Base-by-base conservation (phyloP, 2,888 invertebrate species). In the Lacanobia wlatinum region DNA sequence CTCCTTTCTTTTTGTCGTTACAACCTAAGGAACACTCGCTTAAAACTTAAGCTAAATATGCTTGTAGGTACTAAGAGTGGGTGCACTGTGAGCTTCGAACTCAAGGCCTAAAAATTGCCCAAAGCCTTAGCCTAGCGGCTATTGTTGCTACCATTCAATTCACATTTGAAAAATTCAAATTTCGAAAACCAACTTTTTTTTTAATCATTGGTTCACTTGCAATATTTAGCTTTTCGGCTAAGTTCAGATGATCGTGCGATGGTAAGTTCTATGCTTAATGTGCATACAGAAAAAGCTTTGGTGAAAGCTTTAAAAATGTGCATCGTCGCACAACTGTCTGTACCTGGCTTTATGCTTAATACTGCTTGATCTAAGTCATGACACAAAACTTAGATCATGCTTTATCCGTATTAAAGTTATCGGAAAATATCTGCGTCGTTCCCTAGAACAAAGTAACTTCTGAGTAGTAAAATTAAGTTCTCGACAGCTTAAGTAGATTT, bases 1-100 rank as follows among this genome's bases (percentile, higher is more conserved):
- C 4, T 28, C 28, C 28, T 28, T 28, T 21, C n/a, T n/a, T 21
- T 1, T 73, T 48, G 3, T 58, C 14, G 16, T n/a, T 10, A 38
- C 58, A 18, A 70, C 8, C 4, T 5, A 18, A 7, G 14, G 71
- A 21, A 59, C 59, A 28, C 52, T 78, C 59, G 59, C 14, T 66
- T 46, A 10, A 1, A 50, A 65, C 9, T 6, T 82, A 77, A 82
- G 78, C 78, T 70, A 77, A 77, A 82, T 82, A 79, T 78, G 79
- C 83, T 64, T 83, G 69, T n/a, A n/a, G n/a, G n/a, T 80, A 38
- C 56, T 64, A 56, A 46, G 7, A 63, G 4, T 48, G 48, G 12
- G 66, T 58, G 53, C 52, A 46, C 38, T 46, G 78, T 74, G 78
- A 16, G 23, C 58, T 59, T 65, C 1, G 16, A 58, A 55, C n/a